Evolutionary conservation across 1,140 invertebrate species (phyloP).

Genomic region (Drosophila eugracilis): DNA sequence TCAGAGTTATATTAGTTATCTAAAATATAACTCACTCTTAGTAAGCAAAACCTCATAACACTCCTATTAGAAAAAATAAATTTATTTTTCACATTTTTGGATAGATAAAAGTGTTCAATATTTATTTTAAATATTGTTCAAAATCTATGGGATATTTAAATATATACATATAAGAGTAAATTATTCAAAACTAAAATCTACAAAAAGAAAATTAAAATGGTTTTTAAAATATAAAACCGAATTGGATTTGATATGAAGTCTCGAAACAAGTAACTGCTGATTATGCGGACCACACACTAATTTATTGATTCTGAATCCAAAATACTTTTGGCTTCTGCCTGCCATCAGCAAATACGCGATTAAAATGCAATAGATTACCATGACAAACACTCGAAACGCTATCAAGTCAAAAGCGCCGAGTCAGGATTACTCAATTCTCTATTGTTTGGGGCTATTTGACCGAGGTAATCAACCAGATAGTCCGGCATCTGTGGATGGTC

Average conservation of each 20-base stretch:
- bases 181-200: no score
- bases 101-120: no score
- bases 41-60: neutral
- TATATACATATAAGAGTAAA: no score
- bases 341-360: neutral
- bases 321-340: neutral
- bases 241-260: no score
- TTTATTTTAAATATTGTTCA: no score
- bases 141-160: no score
- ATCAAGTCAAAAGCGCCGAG: neutral
- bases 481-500: constrained; percentile 69
- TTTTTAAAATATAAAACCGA: no score
- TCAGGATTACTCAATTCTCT: neutral
- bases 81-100: no score
- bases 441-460: constrained; percentile 47
- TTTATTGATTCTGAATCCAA: neutral
- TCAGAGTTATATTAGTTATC: constrained; percentile 1
- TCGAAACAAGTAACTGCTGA: no score
- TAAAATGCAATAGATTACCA: neutral
- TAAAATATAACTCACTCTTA: neutral
- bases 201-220: no score
- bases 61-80: no score
- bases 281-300: neutral
- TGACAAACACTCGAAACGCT: neutral
- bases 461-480: constrained; percentile 81